Conservation (phyloP, 2,113 vertebrate species). For the Baryphthengus martii region DNA sequence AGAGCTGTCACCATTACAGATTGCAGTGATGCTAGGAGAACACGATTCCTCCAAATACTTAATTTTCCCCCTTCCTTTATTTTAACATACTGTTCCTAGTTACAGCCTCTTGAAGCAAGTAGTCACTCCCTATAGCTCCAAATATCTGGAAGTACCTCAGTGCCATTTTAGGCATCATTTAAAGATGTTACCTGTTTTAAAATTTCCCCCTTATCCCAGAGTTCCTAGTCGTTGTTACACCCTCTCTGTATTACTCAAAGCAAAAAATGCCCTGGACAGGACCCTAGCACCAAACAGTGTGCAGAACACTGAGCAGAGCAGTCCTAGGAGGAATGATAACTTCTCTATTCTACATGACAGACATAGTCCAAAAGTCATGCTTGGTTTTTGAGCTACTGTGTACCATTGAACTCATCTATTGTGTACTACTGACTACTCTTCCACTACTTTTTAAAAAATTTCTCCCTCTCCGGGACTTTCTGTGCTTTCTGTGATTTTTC, state of each 20-base stretch:
- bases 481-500: background rate
- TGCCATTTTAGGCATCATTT: background rate
- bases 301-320: background rate
- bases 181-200: background rate
- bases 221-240: background rate
- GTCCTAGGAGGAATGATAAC: background rate
- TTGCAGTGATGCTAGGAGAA: background rate
- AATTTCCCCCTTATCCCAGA: background rate
- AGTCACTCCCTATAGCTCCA: background rate
- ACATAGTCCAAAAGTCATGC: background rate
- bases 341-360: background rate
- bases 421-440: background rate
- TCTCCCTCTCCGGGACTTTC: background rate
- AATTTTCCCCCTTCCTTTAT: background rate
- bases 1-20: background rate
- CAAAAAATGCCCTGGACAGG: background rate
- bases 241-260: background rate
- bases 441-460: background rate
- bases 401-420: background rate
- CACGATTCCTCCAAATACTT: background rate
- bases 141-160: background rate
- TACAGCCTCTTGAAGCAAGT: background rate
- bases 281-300: background rate
- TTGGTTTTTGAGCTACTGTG: background rate
- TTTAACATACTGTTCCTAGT: background rate